phyloP scores from a whole-genome alignment of 2,113 vertebrate genomes.

The Synchiropus splendidus region DNA sequence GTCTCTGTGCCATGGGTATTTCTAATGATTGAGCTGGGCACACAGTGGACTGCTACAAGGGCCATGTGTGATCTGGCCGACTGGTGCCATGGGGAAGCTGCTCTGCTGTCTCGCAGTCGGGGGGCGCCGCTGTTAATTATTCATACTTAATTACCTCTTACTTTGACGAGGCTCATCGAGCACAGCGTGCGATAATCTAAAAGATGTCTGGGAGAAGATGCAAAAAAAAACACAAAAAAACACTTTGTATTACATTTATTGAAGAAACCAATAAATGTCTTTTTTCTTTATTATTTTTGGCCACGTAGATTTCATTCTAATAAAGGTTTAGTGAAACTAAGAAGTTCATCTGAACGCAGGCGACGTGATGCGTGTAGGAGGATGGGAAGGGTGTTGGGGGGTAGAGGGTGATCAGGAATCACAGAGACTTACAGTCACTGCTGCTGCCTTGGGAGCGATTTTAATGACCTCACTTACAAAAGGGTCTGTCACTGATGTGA shows the following conservation, averaged over 20 bases:
- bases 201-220: constrained; percentile 31
- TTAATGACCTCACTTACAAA: constrained; percentile 73
- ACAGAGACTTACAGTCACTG: constrained; percentile 7
- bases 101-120: constrained; percentile 53
- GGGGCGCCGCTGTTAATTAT: constrained; percentile 67
- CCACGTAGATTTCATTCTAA: too few species aligned
- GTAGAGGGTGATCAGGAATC: constrained; percentile 8
- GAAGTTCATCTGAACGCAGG: too few species aligned
- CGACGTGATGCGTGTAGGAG: constrained; percentile 16
- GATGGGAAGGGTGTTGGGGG: constrained; percentile 7
- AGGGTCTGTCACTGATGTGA: constrained; percentile 64
- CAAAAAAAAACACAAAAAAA: constrained; percentile 4
- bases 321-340: too few species aligned
- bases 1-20: constrained; percentile 40
- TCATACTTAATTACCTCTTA: constrained; percentile 72
- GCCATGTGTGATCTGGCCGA: constrained; percentile 53
- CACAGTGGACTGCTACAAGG: constrained; percentile 41
- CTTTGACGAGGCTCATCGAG: constrained; percentile 35
- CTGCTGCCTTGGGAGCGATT: constrained; percentile 73
- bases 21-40: constrained; percentile 52
- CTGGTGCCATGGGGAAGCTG: constrained; percentile 56
- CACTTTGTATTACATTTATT: constrained; percentile 20
- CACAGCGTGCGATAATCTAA: constrained; percentile 51
- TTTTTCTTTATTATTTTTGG: too few species aligned
- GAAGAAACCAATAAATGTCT: constrained; percentile 2